These are phyloP conservation scores for Catocala fraxini DNA, from an alignment of 2,888 invertebrate genomes.

Conservation along the genomic window DNA sequence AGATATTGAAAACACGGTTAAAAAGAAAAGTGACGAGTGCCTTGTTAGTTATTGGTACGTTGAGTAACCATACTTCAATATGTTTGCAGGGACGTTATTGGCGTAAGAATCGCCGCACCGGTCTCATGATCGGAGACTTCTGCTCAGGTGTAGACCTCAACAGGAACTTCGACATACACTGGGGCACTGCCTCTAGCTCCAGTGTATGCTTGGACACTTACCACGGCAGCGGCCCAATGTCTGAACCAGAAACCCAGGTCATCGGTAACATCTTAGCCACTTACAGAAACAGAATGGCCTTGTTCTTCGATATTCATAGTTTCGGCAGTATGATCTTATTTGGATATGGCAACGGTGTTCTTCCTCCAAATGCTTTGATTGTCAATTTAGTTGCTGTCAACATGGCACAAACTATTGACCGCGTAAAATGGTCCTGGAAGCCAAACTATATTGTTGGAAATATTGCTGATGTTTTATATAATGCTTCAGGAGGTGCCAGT, in stretches of 20 bases:
- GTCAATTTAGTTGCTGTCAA: slow-evolving; percentile 71
- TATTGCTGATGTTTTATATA: slow-evolving; percentile 81
- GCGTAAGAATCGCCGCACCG: slow-evolving; percentile 89
- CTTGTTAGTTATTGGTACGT: too few relatives aligned
- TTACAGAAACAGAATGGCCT: slow-evolving; percentile 79
- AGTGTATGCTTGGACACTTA: slow-evolving; percentile 88
- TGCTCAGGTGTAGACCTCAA: slow-evolving; percentile 92
- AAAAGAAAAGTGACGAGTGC: too few relatives aligned
- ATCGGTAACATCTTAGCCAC: slow-evolving; percentile 86
- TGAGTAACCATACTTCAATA: too few relatives aligned
- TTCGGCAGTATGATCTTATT: slow-evolving; percentile 89
- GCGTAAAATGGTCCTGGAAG: slow-evolving; percentile 74
- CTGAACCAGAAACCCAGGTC: slow-evolving; percentile 89
- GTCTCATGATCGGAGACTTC: slow-evolving; percentile 51
- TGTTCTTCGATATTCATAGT: slow-evolving; percentile 92
- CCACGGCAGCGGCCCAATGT: slow-evolving; percentile 89
- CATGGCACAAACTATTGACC: slow-evolving; percentile 79
- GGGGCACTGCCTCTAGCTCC: slow-evolving; percentile 86
- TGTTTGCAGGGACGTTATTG: slow-evolving; percentile 86
- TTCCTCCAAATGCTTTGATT: slow-evolving; percentile 82
- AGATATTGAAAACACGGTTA: too few relatives aligned
- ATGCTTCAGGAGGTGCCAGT: slow-evolving; percentile 89
- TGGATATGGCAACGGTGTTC: slow-evolving; percentile 70
- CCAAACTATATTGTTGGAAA: slow-evolving; percentile 84
- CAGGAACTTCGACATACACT: slow-evolving; percentile 91